A percentile compares a stretch with the other conserved stretches of the same genome.
phyloP scores from a whole-genome alignment of 2,113 vertebrate genomes.

The Xenus cinereus region DNA sequence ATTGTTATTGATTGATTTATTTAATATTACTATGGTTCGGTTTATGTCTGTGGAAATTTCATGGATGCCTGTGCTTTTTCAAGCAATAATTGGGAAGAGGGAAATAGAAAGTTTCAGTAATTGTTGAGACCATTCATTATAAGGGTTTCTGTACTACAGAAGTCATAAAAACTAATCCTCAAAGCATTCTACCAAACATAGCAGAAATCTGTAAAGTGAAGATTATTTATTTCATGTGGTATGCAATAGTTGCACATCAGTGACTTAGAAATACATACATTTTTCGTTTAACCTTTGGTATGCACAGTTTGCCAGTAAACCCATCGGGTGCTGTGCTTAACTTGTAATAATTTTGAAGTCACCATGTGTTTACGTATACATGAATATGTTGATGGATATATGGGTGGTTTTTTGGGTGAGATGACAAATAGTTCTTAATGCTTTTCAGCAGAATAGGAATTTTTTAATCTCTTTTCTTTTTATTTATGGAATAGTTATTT shows the following conservation, averaged over 20 bases:
- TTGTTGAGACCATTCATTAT: neutral
- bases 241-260: neutral
- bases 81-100: neutral
- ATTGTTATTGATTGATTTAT: neutral
- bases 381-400: neutral
- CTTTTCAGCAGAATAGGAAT: neutral
- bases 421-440: neutral
- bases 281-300: neutral
- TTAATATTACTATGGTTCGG: neutral
- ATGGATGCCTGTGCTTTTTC: neutral
- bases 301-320: neutral
- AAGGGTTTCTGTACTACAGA: neutral
- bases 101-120: neutral
- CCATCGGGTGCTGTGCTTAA: neutral
- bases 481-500: neutral
- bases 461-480: neutral
- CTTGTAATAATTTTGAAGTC: neutral
- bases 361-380: neutral
- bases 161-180: conserved; percentile 36
- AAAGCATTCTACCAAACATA: conserved; percentile 9
- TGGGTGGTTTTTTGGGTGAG: neutral
- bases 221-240: neutral
- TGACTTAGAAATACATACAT: neutral
- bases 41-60: neutral
- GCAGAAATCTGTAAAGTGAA: neutral